phyloP scores from a whole-genome alignment of 1,140 invertebrate genomes.

The Sitodiplosis mosellana region DNA sequence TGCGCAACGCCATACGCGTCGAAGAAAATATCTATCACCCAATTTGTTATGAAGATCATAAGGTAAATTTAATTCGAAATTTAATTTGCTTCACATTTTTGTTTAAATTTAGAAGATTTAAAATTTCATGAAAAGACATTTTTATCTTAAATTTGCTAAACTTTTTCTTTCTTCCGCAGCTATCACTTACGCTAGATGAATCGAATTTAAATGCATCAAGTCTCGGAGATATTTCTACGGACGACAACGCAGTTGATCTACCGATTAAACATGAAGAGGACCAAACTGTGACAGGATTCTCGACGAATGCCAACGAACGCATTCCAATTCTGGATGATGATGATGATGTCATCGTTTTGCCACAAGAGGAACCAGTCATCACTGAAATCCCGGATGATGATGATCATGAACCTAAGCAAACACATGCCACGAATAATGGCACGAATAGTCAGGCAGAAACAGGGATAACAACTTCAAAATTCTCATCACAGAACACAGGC shows the following conservation, averaged over 20 bases:
- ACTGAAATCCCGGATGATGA: slow-evolving; percentile 24
- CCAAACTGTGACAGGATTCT: not conserved
- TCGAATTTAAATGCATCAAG: not conserved
- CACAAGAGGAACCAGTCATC: slow-evolving; percentile 21
- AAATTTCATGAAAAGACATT: not conserved
- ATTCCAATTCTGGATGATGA: slow-evolving; percentile 13
- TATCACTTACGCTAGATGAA: not conserved
- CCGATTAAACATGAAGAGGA: slow-evolving; percentile 16
- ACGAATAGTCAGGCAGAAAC: too few species aligned
- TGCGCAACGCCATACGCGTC: slow-evolving; percentile 59
- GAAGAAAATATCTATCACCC: slow-evolving; percentile 77
- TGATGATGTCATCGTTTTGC: slow-evolving; percentile 24
- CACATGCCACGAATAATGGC: slow-evolving; percentile 4
- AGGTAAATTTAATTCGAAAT: slow-evolving; percentile 32
- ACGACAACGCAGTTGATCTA: slow-evolving; percentile 21
- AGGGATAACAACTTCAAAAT: too few species aligned
- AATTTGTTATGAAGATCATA: slow-evolving; percentile 74
- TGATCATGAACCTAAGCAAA: slow-evolving; percentile 15
- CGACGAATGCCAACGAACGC: not conserved
- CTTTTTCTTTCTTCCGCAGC: not conserved
- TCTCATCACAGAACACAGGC: too few species aligned
- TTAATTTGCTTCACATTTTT: not conserved
- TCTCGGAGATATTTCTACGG: slow-evolving; percentile 3
- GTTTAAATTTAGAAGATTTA: not conserved
- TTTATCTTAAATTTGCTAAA: not conserved